phyloP scores from a whole-genome alignment of 30 jellyfish, hydroid and myxozoan genomes.

The Nemopilema nomurai region DNA sequence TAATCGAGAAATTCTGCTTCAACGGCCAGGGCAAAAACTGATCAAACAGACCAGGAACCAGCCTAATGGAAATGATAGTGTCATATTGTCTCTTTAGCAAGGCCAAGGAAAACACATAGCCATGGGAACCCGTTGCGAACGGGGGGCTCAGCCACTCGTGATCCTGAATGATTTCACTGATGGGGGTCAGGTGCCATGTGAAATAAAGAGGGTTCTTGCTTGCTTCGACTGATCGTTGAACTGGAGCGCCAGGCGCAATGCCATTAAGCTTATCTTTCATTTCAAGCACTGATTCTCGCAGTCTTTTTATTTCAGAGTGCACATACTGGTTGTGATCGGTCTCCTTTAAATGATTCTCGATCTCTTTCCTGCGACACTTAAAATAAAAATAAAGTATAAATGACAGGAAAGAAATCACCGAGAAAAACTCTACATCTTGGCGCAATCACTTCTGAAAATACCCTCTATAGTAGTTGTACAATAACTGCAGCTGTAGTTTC shows the following conservation, averaged over 20 bases:
- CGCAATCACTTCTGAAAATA: no score
- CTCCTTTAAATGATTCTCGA: conserved; percentile 6
- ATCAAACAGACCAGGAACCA: conserved; percentile 51
- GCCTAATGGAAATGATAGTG: conserved; percentile 20
- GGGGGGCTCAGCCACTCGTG: conserved; percentile 12
- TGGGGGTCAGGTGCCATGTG: neutral
- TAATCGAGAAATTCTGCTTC: conserved; percentile 25
- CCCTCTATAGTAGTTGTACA: no score
- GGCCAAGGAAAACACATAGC: conserved; percentile 31
- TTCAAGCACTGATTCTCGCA: neutral
- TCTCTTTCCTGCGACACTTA: neutral
- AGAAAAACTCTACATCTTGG: no score
- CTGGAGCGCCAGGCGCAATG: neutral
- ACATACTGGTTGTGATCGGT: neutral
- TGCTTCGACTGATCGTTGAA: neutral
- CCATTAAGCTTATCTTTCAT: neutral
- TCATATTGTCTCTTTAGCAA: conserved; percentile 15
- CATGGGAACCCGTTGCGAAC: conserved; percentile 48
- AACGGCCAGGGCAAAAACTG: conserved; percentile 55
- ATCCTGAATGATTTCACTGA: conserved; percentile 7
- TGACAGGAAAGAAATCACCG: neutral
- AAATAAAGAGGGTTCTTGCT: neutral
- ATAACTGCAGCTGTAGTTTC: no score
- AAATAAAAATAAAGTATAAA: neutral
- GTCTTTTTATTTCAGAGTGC: neutral